Conservation (phyloP, 2,888 invertebrate species). For the Andrena chrysosceles region DNA sequence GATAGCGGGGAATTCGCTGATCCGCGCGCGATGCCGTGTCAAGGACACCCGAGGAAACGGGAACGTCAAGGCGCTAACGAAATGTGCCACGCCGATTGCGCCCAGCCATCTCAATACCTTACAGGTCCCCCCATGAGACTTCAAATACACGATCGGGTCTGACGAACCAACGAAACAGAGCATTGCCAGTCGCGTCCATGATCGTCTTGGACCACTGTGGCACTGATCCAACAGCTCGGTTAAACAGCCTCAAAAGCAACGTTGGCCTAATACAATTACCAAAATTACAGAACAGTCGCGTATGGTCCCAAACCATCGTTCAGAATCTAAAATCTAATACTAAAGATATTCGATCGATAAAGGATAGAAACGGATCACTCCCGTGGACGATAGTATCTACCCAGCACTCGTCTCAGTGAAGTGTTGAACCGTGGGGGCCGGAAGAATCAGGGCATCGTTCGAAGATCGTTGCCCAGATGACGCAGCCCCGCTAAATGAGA, state of each 20-base stretch:
- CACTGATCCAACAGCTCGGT: neutral
- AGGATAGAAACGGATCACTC: neutral
- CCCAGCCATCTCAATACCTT: neutral
- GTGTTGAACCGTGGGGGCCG: neutral
- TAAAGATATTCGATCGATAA: neutral
- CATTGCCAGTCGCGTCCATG: constrained; percentile 7
- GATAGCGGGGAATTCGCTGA: constrained; percentile 49
- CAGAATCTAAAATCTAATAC: neutral
- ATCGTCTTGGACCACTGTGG: neutral
- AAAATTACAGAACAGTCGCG: neutral
- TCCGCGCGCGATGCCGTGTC: constrained; percentile 45
- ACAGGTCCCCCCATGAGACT: constrained; percentile 2
- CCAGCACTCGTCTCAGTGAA: neutral
- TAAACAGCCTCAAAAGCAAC: neutral
- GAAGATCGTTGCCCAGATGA: neutral
- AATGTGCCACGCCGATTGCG: constrained; percentile 41
- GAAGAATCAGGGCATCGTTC: neutral
- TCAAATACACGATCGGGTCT: constrained; percentile 3
- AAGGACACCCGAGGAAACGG: constrained; percentile 33
- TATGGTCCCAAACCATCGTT: neutral
- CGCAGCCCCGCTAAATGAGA: constrained; percentile 47
- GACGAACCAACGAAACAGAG: constrained; percentile 55
- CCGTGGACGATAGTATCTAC: too few relatives aligned
- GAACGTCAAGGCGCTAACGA: constrained; percentile 36
- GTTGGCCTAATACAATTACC: constrained; percentile 10